phyloP scores from a whole-genome alignment of 2,113 vertebrate genomes.

The Tetrao urogallus region DNA sequence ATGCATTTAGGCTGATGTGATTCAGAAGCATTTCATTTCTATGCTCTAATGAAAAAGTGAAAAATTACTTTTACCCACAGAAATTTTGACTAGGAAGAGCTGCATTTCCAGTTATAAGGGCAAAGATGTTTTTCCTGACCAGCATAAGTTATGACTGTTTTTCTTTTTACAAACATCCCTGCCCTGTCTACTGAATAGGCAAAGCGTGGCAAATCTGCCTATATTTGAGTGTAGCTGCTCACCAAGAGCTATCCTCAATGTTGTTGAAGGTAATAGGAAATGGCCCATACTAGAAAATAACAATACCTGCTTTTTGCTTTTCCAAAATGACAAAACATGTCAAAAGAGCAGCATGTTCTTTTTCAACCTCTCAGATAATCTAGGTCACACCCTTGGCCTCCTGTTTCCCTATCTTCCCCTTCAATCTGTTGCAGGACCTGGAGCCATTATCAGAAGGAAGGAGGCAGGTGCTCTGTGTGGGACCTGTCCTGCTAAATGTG shows the following conservation, averaged over 20 bases:
- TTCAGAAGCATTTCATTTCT: constrained; percentile 36
- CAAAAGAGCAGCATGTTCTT: background rate
- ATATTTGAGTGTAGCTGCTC: background rate
- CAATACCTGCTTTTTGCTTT: background rate
- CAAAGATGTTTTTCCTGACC: background rate
- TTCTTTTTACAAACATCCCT: constrained; percentile 6
- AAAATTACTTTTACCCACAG: constrained; percentile 16
- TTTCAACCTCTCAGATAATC: background rate
- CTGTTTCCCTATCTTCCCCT: background rate
- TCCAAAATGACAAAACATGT: background rate
- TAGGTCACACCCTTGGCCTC: background rate
- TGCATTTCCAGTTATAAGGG: constrained; percentile 5
- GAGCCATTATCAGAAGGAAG: background rate
- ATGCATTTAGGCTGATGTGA: background rate
- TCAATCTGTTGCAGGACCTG: background rate
- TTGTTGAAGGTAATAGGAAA: background rate
- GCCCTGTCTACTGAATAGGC: background rate
- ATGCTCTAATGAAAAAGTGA: constrained; percentile 56
- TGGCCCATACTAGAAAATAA: background rate
- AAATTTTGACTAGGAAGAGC: background rate
- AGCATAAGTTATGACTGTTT: constrained; percentile 42
- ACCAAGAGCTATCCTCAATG: background rate
- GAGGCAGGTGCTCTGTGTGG: background rate
- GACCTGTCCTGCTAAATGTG: background rate
- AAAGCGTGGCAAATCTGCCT: background rate